phyloP scores from a whole-genome alignment of 2,113 vertebrate species.

The Podocnemis expansa region DNA sequence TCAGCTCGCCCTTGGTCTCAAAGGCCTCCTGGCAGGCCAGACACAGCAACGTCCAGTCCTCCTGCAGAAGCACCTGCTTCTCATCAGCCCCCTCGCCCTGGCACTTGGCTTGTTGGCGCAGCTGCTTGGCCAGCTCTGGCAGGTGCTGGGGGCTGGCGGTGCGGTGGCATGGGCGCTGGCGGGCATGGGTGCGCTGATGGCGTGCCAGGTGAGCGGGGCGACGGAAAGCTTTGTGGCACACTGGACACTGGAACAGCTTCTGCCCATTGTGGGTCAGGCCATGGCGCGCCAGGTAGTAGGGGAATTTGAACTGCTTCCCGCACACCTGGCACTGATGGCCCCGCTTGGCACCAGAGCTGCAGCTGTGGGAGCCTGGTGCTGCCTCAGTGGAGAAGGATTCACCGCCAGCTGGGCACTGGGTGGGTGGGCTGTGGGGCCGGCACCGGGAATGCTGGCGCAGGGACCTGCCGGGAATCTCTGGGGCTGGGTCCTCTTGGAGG shows the following conservation, averaged over 20 bases:
- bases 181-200: conserved; percentile 57
- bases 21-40: conserved; percentile 69
- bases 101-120: conserved; percentile 41
- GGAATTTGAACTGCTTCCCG: conserved; percentile 66
- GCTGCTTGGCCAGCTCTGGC: conserved; percentile 50
- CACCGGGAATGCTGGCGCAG: background rate
- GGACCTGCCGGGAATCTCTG: background rate
- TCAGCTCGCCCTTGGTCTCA: conserved; percentile 67
- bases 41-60: conserved; percentile 66
- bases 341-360: conserved; percentile 76
- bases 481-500: conserved; percentile 9
- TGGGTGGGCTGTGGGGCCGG: background rate
- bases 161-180: conserved; percentile 44
- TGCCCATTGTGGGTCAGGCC: conserved; percentile 58
- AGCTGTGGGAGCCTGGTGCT: background rate
- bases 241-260: conserved; percentile 44
- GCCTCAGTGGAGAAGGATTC: background rate
- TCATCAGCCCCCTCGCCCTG: conserved; percentile 2
- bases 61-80: conserved; percentile 70
- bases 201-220: conserved; percentile 42
- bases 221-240: conserved; percentile 67
- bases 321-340: conserved; percentile 53
- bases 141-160: conserved; percentile 60
- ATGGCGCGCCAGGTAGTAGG: conserved; percentile 67
- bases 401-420: background rate